phyloP scores from a whole-genome alignment of 2,797 vertebrate genomes.

The Octomys mimax region DNA sequence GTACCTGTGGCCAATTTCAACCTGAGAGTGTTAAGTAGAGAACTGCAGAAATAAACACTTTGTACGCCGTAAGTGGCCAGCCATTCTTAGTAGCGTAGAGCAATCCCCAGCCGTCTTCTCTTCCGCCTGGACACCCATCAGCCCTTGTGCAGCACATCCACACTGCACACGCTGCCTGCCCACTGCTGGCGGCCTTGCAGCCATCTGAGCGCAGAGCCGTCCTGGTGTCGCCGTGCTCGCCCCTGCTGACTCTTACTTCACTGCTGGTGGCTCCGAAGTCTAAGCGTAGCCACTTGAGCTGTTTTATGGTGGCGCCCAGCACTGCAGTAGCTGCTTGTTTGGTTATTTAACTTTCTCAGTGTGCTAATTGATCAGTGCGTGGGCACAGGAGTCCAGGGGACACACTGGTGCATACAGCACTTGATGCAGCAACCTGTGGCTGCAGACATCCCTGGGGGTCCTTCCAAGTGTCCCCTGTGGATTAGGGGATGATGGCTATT shows the following conservation, averaged over 20 bases:
- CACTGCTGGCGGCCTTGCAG: background rate
- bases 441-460: too few species aligned
- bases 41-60: background rate
- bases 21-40: background rate
- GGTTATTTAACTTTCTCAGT: background rate
- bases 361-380: background rate
- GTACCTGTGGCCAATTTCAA: background rate
- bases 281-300: fast-evolving
- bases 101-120: too few species aligned
- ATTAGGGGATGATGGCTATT: background rate
- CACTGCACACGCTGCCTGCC: background rate
- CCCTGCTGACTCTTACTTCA: background rate
- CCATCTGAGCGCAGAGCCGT: background rate
- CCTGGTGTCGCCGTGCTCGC: background rate
- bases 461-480: background rate
- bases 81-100: background rate
- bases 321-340: background rate
- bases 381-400: too few species aligned
- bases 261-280: background rate
- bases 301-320: too few species aligned
- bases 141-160: background rate
- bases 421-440: background rate
- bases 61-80: too few species aligned
- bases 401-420: fast-evolving
- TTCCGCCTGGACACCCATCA: background rate